These are phyloP conservation scores for Chloroclystis v-ata DNA, from an alignment of 2,888 invertebrate genomes.

Conservation along the genomic window DNA sequence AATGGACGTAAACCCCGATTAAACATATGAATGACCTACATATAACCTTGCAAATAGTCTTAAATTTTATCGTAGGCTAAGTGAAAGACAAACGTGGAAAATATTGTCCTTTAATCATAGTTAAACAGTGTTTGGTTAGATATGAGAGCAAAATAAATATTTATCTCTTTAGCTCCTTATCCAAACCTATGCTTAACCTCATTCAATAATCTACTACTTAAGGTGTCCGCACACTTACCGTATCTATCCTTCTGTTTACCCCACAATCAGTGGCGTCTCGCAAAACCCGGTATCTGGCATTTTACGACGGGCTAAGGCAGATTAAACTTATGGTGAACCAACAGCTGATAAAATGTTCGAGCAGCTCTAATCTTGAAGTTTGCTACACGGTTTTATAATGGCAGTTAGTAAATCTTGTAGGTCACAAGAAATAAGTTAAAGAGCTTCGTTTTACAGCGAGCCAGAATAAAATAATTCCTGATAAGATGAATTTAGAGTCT, in stretches of 20 bases:
- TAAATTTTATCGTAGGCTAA: no score
- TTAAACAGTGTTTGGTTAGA: no score
- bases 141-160: no score
- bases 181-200: background rate
- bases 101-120: no score
- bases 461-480: no score
- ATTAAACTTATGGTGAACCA: background rate
- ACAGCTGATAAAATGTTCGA: slow-evolving; percentile 10
- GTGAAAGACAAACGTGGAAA: no score
- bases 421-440: no score
- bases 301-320: slow-evolving; percentile 41
- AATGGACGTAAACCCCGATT: no score
- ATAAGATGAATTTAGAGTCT: no score
- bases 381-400: slow-evolving; percentile 1
- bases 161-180: background rate
- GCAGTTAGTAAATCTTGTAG: background rate
- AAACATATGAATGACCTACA: no score
- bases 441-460: no score
- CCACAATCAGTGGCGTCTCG: slow-evolving; percentile 16
- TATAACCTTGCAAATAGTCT: no score
- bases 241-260: slow-evolving; percentile 15
- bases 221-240: background rate
- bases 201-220: slow-evolving; percentile 3
- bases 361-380: slow-evolving; percentile 6
- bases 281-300: slow-evolving; percentile 46